Evolutionary conservation across 2,888 invertebrate species (phyloP).

Genomic region (Charanyca ferruginea): DNA sequence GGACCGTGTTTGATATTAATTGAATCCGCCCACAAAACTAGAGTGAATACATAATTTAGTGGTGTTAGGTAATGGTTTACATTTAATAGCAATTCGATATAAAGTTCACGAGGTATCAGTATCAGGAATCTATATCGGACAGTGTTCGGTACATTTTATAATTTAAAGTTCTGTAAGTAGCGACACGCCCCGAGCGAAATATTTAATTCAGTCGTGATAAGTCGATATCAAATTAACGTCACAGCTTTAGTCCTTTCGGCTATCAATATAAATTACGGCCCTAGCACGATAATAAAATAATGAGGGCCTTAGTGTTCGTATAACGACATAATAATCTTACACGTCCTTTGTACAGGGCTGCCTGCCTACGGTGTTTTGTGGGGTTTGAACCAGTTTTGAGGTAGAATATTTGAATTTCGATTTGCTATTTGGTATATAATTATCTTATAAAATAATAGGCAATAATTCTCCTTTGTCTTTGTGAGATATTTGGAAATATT

Average conservation of each 20-base stretch:
- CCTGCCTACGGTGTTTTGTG: conserved; percentile 30
- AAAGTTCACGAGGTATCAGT: conserved; percentile 68
- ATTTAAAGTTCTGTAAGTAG: conserved; percentile 59
- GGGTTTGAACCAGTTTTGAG: conserved; percentile 17
- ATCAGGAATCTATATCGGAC: conserved; percentile 62
- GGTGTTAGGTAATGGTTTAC: conserved; percentile 49
- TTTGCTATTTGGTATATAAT: conserved; percentile 23
- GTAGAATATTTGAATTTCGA: conserved; percentile 39
- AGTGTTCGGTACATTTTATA: conserved; percentile 60
- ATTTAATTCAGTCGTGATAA: conserved; percentile 79
- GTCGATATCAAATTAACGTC: conserved; percentile 81
- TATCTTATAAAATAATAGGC: conserved; percentile 46
- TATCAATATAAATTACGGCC: conserved; percentile 76
- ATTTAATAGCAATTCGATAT: conserved; percentile 54
- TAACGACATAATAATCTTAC: conserved; percentile 75
- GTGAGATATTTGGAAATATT: conserved; percentile 45
- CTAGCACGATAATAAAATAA: conserved; percentile 82
- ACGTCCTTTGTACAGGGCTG: conserved; percentile 50
- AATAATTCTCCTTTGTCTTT: conserved; percentile 39
- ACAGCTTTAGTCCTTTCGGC: conserved; percentile 70
- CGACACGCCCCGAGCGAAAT: conserved; percentile 72
- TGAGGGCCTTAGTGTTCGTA: conserved; percentile 72
- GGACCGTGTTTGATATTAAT: conserved; percentile 33
- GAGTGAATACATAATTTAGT: conserved; percentile 45
- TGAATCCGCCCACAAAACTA: conserved; percentile 37